These are phyloP conservation scores for Neopipo cinnamomea DNA, from an alignment of 2,113 vertebrate genomes.

Conservation along the genomic window DNA sequence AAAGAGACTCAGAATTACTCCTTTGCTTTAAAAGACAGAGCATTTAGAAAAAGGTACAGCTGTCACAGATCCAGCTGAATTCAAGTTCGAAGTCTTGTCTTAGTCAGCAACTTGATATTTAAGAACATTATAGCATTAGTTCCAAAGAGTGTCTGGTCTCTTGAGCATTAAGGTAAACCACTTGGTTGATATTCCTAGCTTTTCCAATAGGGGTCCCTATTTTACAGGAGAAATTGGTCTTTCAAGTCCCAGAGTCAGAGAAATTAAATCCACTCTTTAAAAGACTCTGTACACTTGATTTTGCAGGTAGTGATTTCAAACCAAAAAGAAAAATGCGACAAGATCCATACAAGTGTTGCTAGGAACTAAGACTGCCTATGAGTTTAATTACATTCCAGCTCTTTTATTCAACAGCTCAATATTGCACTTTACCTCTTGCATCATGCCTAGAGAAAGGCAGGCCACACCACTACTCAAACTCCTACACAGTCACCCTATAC, in stretches of 20 bases:
- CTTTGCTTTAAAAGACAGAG: not conserved
- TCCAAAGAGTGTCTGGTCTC: not conserved
- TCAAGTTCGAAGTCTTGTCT: not conserved
- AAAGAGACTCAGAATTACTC: not conserved
- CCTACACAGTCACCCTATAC: fast-evolving
- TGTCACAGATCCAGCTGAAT: not conserved
- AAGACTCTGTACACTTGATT: not conserved
- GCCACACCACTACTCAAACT: not conserved
- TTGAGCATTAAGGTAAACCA: not conserved
- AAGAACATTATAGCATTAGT: not conserved
- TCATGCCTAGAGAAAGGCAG: not conserved
- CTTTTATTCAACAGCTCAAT: not conserved
- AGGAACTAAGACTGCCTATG: not conserved
- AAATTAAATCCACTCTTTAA: not conserved
- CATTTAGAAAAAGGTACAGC: not conserved
- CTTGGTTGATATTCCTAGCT: not conserved
- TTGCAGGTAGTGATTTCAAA: not conserved
- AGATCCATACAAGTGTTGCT: not conserved
- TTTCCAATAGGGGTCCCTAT: slow-evolving; percentile 29
- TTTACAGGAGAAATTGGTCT: not conserved
- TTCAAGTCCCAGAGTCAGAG: not conserved
- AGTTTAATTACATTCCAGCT: not conserved
- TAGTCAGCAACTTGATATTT: not conserved
- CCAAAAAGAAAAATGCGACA: not conserved
- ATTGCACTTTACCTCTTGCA: not conserved